Percentiles rank a stretch among this genome's conserved stretches.
These are phyloP conservation scores for Zygogramma bicolorata DNA, from an alignment of 2,888 invertebrate genomes.

Conservation along the genomic window DNA sequence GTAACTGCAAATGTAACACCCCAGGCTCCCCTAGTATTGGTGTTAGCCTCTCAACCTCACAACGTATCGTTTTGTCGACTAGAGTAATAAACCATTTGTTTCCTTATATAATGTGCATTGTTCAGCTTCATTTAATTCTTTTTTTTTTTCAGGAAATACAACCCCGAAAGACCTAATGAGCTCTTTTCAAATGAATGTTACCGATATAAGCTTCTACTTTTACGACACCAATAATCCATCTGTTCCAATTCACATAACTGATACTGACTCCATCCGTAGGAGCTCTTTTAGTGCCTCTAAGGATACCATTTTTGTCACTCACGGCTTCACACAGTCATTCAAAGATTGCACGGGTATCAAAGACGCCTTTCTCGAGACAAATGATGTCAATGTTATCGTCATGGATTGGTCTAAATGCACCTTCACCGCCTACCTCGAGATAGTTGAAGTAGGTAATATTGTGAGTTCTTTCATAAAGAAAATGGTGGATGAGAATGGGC, in stretches of 20 bases:
- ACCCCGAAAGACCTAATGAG: too few species aligned
- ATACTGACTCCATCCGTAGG: neutral
- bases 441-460: slow-evolving; percentile 49
- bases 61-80: too few species aligned
- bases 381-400: slow-evolving; percentile 58
- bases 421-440: slow-evolving; percentile 43
- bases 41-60: too few species aligned
- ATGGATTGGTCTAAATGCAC: slow-evolving; percentile 55
- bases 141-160: too few species aligned
- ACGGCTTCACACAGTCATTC: slow-evolving; percentile 49
- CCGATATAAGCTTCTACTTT: slow-evolving; percentile 51
- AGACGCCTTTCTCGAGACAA: neutral
- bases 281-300: slow-evolving; percentile 45
- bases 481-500: slow-evolving; percentile 24
- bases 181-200: too few species aligned
- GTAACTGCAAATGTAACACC: too few species aligned
- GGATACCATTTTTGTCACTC: slow-evolving; percentile 55
- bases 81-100: too few species aligned
- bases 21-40: too few species aligned
- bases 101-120: too few species aligned
- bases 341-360: neutral
- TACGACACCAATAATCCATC: slow-evolving; percentile 48
- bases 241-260: slow-evolving; percentile 26
- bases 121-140: too few species aligned
- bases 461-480: slow-evolving; percentile 48